A percentile compares a stretch with the other conserved stretches of the same genome.
Conservation (phyloP, 1,140 invertebrate species). For the Caenorhabditis tropicalis region DNA sequence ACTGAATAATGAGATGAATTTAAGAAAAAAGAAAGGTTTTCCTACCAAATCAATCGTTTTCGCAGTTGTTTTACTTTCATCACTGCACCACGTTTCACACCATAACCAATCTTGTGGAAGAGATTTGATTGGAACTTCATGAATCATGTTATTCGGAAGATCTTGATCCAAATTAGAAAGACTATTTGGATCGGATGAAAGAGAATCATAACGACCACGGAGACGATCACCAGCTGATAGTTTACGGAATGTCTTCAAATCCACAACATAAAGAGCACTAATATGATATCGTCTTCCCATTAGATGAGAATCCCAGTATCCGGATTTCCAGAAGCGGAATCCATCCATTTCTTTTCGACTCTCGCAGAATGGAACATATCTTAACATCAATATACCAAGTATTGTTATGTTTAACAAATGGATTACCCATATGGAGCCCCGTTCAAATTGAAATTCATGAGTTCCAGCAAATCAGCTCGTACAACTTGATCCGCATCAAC, state of each 20-base stretch:
- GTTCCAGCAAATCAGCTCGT: constrained; percentile 91
- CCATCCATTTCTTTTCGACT: constrained; percentile 98
- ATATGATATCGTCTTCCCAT: constrained; percentile 95
- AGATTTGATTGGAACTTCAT: constrained; percentile 94
- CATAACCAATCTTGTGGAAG: constrained; percentile 99
- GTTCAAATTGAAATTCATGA: constrained; percentile 91
- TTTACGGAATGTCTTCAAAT: constrained; percentile 91
- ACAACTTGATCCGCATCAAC: constrained; percentile 99
- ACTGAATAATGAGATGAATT: constrained; percentile 77
- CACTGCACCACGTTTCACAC: constrained; percentile 99
- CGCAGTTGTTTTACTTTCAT: constrained; percentile 85
- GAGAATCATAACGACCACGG: constrained; percentile 90
- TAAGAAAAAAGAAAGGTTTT: too few relatives aligned
- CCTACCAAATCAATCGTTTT: constrained; percentile 95
- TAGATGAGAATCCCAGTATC: constrained; percentile 97
- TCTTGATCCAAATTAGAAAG: constrained; percentile 93
- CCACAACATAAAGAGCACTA: constrained; percentile 96
- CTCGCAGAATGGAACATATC: constrained; percentile 98
- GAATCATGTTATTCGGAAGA: constrained; percentile 97
- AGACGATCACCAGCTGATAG: constrained; percentile 96
- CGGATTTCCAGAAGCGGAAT: constrained; percentile 96
- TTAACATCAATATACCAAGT: too few relatives aligned
- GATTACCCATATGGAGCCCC: constrained; percentile 91
- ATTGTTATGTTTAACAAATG: too few relatives aligned
- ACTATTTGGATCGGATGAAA: constrained; percentile 95